These are phyloP conservation scores for Meloe dianella DNA, from an alignment of 2,888 invertebrate genomes.

Conservation along the genomic window DNA sequence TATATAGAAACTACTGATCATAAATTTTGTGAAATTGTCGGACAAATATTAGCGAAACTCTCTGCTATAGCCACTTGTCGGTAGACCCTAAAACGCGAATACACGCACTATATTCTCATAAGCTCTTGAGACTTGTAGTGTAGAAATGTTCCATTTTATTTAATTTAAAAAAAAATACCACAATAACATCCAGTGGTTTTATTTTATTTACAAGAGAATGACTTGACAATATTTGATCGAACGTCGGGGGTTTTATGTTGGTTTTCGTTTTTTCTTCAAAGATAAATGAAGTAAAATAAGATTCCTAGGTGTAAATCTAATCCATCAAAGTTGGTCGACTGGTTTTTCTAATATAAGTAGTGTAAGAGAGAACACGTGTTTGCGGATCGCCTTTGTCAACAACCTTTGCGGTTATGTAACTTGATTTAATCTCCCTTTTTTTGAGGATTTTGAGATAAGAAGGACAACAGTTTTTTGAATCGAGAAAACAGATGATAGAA, in stretches of 20 bases:
- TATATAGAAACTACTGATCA: background rate
- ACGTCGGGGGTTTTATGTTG: background rate
- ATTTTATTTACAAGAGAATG: background rate
- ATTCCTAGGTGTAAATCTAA: slow-evolving; percentile 1
- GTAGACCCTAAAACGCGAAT: slow-evolving; percentile 6
- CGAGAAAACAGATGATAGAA: background rate
- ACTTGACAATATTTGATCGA: background rate
- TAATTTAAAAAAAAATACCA: background rate
- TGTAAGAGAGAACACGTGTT: background rate
- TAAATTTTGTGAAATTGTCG: slow-evolving; percentile 1
- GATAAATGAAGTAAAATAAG: slow-evolving; percentile 10
- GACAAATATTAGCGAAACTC: slow-evolving; percentile 6
- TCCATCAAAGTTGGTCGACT: slow-evolving; percentile 8
- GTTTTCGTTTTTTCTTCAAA: background rate
- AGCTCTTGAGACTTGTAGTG: background rate
- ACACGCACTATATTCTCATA: slow-evolving; percentile 8
- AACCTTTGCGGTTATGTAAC: background rate
- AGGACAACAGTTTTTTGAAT: too few species aligned
- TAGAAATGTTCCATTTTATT: slow-evolving; percentile 1
- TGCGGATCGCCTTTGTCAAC: background rate
- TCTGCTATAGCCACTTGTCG: background rate
- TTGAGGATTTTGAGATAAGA: background rate
- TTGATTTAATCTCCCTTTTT: slow-evolving; percentile 1
- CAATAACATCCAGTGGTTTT: background rate
- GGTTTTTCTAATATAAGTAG: background rate